phyloP scores from a whole-genome alignment of 2,797 vertebrate species.

The Nannoperca obscura region DNA sequence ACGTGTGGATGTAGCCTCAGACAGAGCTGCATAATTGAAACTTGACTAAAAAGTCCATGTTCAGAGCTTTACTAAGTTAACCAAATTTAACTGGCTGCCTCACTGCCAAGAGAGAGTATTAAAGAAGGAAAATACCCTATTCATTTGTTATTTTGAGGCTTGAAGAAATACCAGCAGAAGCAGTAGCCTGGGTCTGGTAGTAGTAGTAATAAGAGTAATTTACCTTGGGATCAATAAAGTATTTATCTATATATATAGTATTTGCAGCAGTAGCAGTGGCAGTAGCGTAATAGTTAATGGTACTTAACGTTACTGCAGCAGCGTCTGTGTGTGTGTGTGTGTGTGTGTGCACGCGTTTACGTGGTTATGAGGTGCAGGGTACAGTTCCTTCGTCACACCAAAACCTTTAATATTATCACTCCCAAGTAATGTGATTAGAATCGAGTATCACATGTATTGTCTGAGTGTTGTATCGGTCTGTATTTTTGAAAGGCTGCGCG shows the following conservation, averaged over 20 bases:
- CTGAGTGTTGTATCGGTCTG: too few species aligned
- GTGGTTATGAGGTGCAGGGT: background rate
- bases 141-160: too few species aligned
- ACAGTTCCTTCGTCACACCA: background rate
- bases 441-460: fast-evolving
- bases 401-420: background rate
- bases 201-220: too few species aligned
- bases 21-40: background rate
- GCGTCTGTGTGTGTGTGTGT: background rate
- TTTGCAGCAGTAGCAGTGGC: background rate
- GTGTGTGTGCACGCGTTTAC: background rate
- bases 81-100: too few species aligned
- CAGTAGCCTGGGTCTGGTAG: too few species aligned
- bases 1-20: too few species aligned
- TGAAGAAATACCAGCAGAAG: background rate
- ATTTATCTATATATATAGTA: too few species aligned
- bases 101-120: background rate
- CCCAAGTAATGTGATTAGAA: too few species aligned
- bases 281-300: background rate
- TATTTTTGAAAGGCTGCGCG: background rate
- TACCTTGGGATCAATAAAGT: too few species aligned
- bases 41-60: background rate
- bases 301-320: too few species aligned
- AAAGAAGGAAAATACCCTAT: background rate
- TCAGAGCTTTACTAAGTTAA: background rate